Conservation (phyloP, 1,140 invertebrate species). For the Ostrea edulis region DNA sequence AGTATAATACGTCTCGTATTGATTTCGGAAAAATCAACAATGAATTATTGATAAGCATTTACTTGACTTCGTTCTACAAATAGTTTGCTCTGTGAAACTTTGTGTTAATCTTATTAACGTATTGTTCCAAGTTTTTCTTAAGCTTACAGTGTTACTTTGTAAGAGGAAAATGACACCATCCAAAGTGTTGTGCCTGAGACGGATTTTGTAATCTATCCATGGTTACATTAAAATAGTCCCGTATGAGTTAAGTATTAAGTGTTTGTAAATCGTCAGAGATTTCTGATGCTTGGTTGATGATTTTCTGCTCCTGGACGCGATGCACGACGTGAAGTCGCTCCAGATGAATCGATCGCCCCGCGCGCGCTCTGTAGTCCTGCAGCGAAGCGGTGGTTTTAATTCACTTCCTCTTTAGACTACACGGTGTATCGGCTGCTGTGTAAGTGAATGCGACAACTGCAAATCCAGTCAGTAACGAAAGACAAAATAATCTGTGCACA, state of each 20-base stretch:
- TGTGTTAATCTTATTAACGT: no score
- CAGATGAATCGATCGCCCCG: neutral
- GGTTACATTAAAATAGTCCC: neutral
- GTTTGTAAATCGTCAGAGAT: neutral
- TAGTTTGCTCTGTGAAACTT: no score
- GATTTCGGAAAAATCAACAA: neutral
- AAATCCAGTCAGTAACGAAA: neutral
- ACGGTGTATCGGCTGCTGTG: neutral
- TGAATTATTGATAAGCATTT: neutral
- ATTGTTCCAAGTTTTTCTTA: no score
- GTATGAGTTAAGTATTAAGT: neutral
- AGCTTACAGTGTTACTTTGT: no score
- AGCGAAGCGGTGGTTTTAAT: neutral
- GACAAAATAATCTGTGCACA: neutral
- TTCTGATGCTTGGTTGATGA: neutral
- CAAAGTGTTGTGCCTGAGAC: no score
- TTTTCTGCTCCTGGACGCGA: neutral
- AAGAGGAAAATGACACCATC: no score
- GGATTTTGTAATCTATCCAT: neutral
- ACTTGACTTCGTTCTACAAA: neutral
- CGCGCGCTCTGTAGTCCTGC: neutral
- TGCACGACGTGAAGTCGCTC: neutral
- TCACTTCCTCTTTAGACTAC: neutral
- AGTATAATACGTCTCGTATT: neutral
- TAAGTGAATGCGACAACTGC: neutral